These are phyloP conservation scores for Asteroscopus sphinx DNA, from an alignment of 2,888 invertebrate species.

Conservation along the genomic window DNA sequence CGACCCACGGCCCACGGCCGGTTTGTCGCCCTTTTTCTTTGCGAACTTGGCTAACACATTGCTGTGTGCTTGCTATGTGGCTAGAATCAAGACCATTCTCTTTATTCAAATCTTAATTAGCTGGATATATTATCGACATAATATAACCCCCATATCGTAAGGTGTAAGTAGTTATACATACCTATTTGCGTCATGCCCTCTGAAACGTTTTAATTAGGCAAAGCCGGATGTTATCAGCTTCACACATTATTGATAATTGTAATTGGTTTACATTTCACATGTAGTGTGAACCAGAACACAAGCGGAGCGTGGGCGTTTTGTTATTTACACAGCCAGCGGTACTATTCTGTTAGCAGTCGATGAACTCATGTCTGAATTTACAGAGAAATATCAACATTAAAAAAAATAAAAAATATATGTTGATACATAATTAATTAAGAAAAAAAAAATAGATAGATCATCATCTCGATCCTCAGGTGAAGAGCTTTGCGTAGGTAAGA, in stretches of 20 bases:
- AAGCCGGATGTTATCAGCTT: constrained; percentile 52
- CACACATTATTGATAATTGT: constrained; percentile 37
- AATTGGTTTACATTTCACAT: constrained; percentile 34
- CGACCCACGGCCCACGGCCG: no score
- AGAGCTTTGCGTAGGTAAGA: no score
- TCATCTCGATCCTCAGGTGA: no score
- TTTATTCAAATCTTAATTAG: constrained; percentile 12
- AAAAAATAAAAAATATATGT: no score
- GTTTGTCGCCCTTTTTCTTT: no score
- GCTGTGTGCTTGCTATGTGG: no score
- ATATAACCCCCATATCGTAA: constrained; percentile 34
- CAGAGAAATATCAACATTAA: no score
- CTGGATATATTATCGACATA: constrained; percentile 10
- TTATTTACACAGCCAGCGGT: constrained; percentile 5
- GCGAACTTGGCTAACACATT: no score
- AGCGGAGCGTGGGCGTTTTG: constrained; percentile 26
- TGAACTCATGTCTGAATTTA: no score
- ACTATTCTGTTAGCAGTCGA: no score
- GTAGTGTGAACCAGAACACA: constrained; percentile 20
- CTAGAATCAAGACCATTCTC: neutral
- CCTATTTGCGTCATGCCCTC: constrained; percentile 70
- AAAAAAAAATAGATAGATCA: no score
- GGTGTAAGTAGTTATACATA: constrained; percentile 24
- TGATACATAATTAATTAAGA: no score
- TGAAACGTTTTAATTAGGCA: constrained; percentile 56